Evolutionary conservation across 1,140 invertebrate genomes (phyloP), one percentile per base, ranked within the genome.

Genomic region (Hypsibius dujardini): DNA sequence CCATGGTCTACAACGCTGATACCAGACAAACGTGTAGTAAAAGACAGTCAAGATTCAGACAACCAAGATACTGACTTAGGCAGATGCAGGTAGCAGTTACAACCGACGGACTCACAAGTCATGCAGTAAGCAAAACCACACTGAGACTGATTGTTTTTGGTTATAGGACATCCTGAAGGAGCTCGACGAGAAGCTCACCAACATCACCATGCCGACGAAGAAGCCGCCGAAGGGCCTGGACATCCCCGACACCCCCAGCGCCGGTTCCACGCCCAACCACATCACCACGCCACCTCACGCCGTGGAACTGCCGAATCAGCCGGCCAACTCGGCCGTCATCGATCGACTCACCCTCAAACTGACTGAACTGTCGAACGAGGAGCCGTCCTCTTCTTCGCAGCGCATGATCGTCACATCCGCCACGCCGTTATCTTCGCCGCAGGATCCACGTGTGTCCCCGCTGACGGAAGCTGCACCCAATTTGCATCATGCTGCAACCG

Each of bases 171-270:
- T 67, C 42, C 42, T 67, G 62, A 67, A 67, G 42, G 62, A 67
- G 62, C 62, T 67, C 12, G 62, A 67, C 42, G 62, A 67, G 62
- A 67, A 67, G 62, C 42, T 67, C 12, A 67, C 62, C 12, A 12
- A 67, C 62, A 67, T 67, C 42, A 67, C 62, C 62, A 67, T 67
- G 62, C 62, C 62, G 3, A 15, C 62, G 12, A 67, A 67, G 62
- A 67, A 67, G 62, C 62, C 62, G 3, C 62, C 62, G 3, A 67
- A 67, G 42, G 62, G 62, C 45, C 42, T 67, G 62, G 62, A 67
- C 42, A 12, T 67, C 45, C 62, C 62, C 62, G 62, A 67, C 3
- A 67, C 62, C 3, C 62, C 62, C 3, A 67, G 62, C 62, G 62
- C 62, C 42, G 7, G 12, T 42, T 67, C 62, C 42, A 67, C 62